These are phyloP conservation scores for Pituophis catenifer DNA, from an alignment of 2,113 vertebrate species.

Conservation along the genomic window DNA sequence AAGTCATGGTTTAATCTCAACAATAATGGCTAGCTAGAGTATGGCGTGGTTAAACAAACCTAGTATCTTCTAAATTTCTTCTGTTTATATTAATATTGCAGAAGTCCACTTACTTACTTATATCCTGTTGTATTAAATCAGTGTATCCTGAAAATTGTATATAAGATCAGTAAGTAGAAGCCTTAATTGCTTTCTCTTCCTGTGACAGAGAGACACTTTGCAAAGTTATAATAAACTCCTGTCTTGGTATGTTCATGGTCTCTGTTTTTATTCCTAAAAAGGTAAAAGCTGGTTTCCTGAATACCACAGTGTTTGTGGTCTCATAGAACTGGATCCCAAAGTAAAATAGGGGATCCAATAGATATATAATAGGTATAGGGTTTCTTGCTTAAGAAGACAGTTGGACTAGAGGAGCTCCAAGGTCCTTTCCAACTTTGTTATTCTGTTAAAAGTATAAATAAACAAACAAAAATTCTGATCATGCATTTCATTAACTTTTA, in stretches of 20 bases:
- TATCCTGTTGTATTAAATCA: no score
- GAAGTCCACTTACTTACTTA: not conserved
- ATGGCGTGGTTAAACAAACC: not conserved
- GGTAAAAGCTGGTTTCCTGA: no score
- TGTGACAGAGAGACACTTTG: no score
- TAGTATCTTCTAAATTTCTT: not conserved
- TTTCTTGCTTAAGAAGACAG: not conserved
- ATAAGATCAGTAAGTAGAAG: no score
- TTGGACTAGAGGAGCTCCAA: not conserved
- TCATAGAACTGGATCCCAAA: not conserved
- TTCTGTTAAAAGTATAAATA: not conserved
- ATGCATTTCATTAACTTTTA: slow-evolving; percentile 44
- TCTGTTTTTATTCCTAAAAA: no score
- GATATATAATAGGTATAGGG: not conserved
- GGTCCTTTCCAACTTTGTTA: not conserved
- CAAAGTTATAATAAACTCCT: no score
- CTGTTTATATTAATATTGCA: not conserved
- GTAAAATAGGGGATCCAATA: not conserved
- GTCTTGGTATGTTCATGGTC: no score
- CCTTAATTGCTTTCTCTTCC: no score
- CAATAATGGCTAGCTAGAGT: not conserved
- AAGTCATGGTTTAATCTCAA: not conserved
- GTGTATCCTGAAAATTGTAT: no score
- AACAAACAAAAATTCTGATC: not conserved
- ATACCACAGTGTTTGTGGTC: not conserved